These are phyloP conservation scores for Salpingus planirostris DNA, from an alignment of 2,888 invertebrate genomes.

Conservation along the genomic window DNA sequence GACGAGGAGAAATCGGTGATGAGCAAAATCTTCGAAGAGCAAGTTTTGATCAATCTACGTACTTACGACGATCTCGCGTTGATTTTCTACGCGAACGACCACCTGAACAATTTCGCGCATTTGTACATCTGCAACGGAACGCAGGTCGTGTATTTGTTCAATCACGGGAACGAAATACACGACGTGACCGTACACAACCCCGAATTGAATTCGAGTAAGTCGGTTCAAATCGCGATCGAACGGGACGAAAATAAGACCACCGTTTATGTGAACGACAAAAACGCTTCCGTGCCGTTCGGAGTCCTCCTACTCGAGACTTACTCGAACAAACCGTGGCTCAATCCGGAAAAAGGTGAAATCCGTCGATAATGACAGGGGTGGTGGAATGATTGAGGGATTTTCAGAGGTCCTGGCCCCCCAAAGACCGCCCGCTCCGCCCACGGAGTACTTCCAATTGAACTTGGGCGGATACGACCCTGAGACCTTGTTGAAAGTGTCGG, in stretches of 20 bases:
- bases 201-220: constrained; percentile 70
- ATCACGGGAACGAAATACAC: constrained; percentile 69
- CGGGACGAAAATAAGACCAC: constrained; percentile 63
- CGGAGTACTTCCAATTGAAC: constrained; percentile 82
- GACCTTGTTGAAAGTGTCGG: constrained; percentile 53
- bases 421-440: constrained; percentile 80
- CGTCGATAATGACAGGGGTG: too few species aligned
- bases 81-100: constrained; percentile 85
- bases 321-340: constrained; percentile 78
- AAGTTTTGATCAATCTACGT: constrained; percentile 79
- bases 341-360: constrained; percentile 63
- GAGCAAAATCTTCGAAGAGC: constrained; percentile 67
- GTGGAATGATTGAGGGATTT: not conserved
- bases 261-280: constrained; percentile 73
- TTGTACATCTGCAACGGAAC: constrained; percentile 72
- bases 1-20: constrained; percentile 50
- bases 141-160: constrained; percentile 76
- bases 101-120: constrained; percentile 88
- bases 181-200: constrained; percentile 69
- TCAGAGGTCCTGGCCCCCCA: constrained; percentile 80
- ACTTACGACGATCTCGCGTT: constrained; percentile 77
- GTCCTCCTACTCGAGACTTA: constrained; percentile 65
- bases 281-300: constrained; percentile 59
- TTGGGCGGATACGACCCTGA: constrained; percentile 77
- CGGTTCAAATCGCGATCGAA: constrained; percentile 81